These are phyloP conservation scores for Neosalanx taihuensis DNA, from an alignment of 2,797 vertebrate species.

Conservation along the genomic window DNA sequence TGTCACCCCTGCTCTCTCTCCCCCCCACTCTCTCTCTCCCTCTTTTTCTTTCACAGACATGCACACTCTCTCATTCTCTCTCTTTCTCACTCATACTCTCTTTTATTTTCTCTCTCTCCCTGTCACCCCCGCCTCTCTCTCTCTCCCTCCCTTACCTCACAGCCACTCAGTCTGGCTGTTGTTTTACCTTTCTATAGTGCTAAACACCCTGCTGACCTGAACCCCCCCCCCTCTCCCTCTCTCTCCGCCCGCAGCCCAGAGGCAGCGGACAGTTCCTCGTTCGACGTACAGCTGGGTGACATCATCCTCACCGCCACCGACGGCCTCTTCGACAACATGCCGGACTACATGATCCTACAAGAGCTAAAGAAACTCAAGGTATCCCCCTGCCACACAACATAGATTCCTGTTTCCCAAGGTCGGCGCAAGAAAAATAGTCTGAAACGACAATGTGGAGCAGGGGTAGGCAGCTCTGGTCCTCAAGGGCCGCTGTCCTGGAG, in stretches of 20 bases:
- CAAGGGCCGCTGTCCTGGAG: too few relatives aligned
- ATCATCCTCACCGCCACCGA: slow-evolving; percentile 98
- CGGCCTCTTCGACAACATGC: slow-evolving; percentile 99
- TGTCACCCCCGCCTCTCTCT: too few relatives aligned
- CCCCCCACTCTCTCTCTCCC: too few relatives aligned
- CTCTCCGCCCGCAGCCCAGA: slow-evolving; percentile 80
- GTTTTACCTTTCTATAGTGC: not conserved
- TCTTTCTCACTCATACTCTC: too few relatives aligned
- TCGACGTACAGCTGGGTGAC: slow-evolving; percentile 96
- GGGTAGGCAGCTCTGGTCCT: too few relatives aligned
- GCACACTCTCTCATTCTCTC: too few relatives aligned
- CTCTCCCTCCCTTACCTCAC: not conserved
- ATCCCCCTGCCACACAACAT: slow-evolving; percentile 15
- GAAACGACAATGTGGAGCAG: too few relatives aligned
- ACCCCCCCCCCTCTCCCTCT: slow-evolving; percentile 25
- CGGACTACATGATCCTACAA: slow-evolving; percentile 98
- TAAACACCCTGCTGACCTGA: slow-evolving; percentile 25
- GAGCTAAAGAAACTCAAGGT: slow-evolving; percentile 97
- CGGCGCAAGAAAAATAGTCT: too few relatives aligned
- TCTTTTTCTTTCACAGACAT: too few relatives aligned
- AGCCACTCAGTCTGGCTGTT: not conserved
- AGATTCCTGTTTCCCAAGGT: too few relatives aligned
- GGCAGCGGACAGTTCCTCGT: slow-evolving; percentile 92
- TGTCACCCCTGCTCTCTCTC: not conserved
- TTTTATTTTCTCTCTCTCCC: too few relatives aligned